Percentiles rank a stretch among this genome's conserved stretches.
Conservation (phyloP, 2,797 vertebrate species). For the Masticophis lateralis region DNA sequence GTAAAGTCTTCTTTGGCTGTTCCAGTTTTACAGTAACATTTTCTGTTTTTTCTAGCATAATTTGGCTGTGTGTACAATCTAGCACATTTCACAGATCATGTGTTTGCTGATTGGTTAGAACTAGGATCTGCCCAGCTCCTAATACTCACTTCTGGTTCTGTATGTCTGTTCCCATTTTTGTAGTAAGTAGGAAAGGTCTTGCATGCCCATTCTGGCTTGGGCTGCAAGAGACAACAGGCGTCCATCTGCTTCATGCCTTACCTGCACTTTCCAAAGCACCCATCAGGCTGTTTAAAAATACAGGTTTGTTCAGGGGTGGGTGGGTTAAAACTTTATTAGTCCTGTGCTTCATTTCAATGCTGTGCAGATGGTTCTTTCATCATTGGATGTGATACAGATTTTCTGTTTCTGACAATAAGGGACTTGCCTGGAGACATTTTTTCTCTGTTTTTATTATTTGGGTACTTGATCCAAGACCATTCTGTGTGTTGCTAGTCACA, state of each 20-base stretch:
- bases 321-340: background rate
- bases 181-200: background rate
- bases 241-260: background rate
- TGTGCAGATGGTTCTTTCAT: background rate
- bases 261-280: background rate
- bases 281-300: background rate
- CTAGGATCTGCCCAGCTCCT: background rate
- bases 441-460: background rate
- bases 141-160: background rate
- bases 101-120: background rate
- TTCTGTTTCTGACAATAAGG: background rate
- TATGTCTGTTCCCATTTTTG: background rate
- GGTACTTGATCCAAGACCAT: background rate
- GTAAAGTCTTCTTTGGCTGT: background rate
- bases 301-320: background rate
- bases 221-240: background rate
- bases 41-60: background rate
- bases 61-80: background rate
- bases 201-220: background rate
- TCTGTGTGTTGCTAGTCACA: background rate
- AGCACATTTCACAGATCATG: background rate
- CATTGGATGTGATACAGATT: background rate
- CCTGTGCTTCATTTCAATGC: background rate
- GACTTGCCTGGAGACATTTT: background rate
- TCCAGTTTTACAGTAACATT: background rate